A percentile compares a stretch with the other conserved stretches of the same genome.
Conservation (phyloP, 1,140 invertebrate genomes). For the Trinorchestia longiramus region DNA sequence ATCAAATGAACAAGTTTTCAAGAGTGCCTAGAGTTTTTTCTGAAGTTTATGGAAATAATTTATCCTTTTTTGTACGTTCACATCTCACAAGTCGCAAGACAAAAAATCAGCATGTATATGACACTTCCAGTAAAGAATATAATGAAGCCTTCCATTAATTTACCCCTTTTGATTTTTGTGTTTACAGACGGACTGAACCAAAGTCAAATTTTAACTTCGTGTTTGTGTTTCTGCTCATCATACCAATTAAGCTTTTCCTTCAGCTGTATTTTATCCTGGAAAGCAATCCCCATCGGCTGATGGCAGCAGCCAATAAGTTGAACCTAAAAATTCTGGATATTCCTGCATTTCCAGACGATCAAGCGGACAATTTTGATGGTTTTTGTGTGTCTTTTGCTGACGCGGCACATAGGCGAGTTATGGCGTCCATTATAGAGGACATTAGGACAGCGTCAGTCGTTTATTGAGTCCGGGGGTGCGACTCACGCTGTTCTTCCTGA, state of each 20-base stretch:
- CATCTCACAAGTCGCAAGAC: too few species aligned
- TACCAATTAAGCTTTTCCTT: not conserved
- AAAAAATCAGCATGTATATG: too few species aligned
- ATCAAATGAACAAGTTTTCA: not conserved
- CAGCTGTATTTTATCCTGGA: not conserved
- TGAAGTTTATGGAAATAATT: too few species aligned
- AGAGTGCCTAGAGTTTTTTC: not conserved
- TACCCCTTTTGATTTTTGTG: too few species aligned
- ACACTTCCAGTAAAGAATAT: too few species aligned
- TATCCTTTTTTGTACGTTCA: too few species aligned
- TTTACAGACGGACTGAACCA: too few species aligned
- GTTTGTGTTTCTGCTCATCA: too few species aligned
- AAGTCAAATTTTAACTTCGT: too few species aligned
- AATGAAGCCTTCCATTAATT: too few species aligned
- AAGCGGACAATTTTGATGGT: not conserved
- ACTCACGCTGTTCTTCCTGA: not conserved
- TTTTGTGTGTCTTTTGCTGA: slow-evolving; percentile 8
- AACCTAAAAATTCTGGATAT: not conserved
- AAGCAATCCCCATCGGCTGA: not conserved
- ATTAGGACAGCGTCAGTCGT: not conserved
- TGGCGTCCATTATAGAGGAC: not conserved
- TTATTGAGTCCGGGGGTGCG: not conserved
- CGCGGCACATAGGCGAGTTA: not conserved
- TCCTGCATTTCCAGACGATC: not conserved
- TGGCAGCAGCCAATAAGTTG: not conserved